Evolutionary conservation across 1,140 invertebrate species (phyloP).

Genomic region (Metopolophium dirhodum): DNA sequence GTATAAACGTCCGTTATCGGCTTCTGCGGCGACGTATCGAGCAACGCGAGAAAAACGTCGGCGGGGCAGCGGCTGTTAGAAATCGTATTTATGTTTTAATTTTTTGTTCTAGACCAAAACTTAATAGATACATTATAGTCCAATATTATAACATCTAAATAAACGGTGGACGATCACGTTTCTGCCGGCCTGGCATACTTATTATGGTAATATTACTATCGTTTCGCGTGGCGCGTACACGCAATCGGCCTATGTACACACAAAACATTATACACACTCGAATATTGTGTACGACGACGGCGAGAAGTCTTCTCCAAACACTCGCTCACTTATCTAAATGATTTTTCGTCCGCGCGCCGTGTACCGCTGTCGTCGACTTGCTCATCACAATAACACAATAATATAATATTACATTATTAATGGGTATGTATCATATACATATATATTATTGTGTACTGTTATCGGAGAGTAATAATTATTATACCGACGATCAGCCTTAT

Average conservation of each 20-base stretch:
- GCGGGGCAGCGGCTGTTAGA: neutral
- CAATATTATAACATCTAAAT: neutral
- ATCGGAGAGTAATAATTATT: neutral
- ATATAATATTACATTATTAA: neutral
- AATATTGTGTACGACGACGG: neutral
- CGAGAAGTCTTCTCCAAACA: neutral
- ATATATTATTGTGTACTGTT: neutral
- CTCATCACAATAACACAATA: neutral
- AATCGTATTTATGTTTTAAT: neutral
- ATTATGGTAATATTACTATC: slow-evolving; percentile 5
- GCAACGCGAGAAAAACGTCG: neutral
- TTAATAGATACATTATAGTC: neutral
- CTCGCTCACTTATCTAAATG: neutral
- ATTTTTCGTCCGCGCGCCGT: neutral
- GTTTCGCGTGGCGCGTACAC: neutral
- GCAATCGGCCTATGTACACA: neutral
- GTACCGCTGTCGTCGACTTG: neutral
- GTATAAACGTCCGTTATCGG: neutral
- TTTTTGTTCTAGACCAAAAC: neutral
- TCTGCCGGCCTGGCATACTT: neutral
- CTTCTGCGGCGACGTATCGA: neutral
- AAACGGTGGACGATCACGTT: neutral
- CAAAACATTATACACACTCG: neutral
- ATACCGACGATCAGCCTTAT: neutral
- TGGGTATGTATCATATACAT: neutral